Evolutionary conservation across 2,797 vertebrate species (phyloP).

Genomic region (Danio albolineatus): DNA sequence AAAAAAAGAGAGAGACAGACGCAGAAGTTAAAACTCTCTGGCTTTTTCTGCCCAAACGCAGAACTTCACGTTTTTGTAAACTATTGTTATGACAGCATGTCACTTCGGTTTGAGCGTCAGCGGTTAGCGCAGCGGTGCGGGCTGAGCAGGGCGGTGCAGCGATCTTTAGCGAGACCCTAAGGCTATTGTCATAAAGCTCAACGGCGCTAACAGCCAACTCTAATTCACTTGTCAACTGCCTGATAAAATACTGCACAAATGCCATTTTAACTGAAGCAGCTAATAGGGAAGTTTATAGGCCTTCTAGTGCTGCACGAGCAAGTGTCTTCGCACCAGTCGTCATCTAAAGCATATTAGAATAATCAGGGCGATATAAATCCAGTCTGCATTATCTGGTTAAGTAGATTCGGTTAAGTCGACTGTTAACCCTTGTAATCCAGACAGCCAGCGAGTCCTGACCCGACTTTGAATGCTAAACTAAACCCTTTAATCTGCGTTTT

Average conservation of each 20-base stretch:
- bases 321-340: conserved; percentile 29
- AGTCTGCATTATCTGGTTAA: conserved; percentile 57
- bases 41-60: conserved; percentile 80
- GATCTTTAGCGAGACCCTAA: conserved; percentile 98
- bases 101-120: conserved; percentile 94
- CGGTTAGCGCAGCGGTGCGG: conserved; percentile 72
- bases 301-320: conserved; percentile 54
- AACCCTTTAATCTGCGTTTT: conserved; percentile 38
- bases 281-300: conserved; percentile 79
- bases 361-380: conserved; percentile 57
- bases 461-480: conserved; percentile 40
- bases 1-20: conserved; percentile 61
- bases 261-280: conserved; percentile 87
- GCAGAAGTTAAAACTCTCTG: conserved; percentile 58
- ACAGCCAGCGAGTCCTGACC: conserved; percentile 44
- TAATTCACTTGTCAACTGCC: conserved; percentile 90
- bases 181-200: conserved; percentile 98
- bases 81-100: conserved; percentile 96
- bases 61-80: conserved; percentile 86
- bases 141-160: conserved; percentile 83
- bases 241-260: conserved; percentile 82
- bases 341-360: conserved; percentile 43
- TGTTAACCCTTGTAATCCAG: conserved; percentile 60
- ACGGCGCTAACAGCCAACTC: conserved; percentile 83
- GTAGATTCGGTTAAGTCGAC: conserved; percentile 55